Percentiles rank a stretch among this genome's conserved stretches.
Conservation (phyloP, 2,113 vertebrate genomes). For the Nothoprocta perdicaria region DNA sequence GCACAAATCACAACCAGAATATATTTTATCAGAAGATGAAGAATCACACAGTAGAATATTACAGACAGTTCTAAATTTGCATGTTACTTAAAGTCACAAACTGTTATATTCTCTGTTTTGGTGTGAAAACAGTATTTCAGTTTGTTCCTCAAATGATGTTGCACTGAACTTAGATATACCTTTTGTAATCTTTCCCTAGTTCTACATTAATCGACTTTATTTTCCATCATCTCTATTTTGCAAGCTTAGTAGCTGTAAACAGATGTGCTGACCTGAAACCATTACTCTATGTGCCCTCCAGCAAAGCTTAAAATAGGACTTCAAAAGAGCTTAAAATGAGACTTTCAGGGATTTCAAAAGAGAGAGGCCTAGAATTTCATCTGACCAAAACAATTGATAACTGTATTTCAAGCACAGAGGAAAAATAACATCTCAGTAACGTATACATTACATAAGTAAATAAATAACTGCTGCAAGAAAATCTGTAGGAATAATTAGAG, state of each 20-base stretch:
- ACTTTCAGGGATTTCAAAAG: neutral
- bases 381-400: neutral
- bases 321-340: neutral
- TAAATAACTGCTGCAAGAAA: neutral
- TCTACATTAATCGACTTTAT: too few species aligned
- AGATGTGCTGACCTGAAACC: neutral
- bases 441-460: neutral
- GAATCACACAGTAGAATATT: too few species aligned
- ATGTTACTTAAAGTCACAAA: neutral
- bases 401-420: neutral
- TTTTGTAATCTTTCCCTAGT: too few species aligned
- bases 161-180: too few species aligned
- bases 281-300: neutral
- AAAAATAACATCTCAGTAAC: neutral
- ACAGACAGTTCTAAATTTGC: too few species aligned
- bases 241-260: too few species aligned
- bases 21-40: neutral
- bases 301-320: neutral
- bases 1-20: neutral
- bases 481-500: neutral
- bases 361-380: neutral
- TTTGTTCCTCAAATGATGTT: neutral
- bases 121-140: neutral
- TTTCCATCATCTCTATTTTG: too few species aligned
- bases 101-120: neutral